A percentile compares a stretch with the other conserved stretches of the same genome.
phyloP scores from a whole-genome alignment of 2,113 vertebrate species.

The Neogale vison region DNA sequence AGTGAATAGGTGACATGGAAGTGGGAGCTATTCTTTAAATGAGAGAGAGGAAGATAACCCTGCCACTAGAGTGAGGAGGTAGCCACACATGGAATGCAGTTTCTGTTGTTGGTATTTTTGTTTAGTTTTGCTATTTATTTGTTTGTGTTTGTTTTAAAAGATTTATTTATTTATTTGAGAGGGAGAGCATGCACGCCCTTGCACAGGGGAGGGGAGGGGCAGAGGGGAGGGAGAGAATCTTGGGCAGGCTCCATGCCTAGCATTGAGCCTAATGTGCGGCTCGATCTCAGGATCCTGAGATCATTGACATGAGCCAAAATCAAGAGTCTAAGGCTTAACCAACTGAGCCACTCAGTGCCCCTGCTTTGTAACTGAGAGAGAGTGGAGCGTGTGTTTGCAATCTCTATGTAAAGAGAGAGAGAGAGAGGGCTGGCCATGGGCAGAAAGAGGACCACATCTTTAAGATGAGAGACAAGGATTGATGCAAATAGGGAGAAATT shows the following conservation, averaged over 20 bases:
- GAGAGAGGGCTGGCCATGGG: neutral
- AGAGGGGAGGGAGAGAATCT: neutral
- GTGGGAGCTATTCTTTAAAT: neutral
- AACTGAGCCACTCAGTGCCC: no score
- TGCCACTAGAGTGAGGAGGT: neutral
- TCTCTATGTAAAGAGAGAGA: neutral
- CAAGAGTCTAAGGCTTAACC: no score
- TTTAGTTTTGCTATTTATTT: neutral
- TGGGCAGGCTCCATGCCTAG: neutral
- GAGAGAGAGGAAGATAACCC: slow-evolving; percentile 9
- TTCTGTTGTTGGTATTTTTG: neutral
- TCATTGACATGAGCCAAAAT: neutral
- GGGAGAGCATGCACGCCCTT: neutral
- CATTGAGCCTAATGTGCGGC: neutral
- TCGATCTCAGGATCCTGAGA: neutral
- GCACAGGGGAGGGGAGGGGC: no score
- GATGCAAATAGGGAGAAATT: neutral
- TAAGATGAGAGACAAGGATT: neutral
- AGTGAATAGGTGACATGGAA: neutral
- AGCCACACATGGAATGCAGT: neutral
- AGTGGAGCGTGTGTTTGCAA: neutral
- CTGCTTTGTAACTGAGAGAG: neutral
- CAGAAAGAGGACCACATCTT: neutral
- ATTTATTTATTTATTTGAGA: neutral
- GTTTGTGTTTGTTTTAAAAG: neutral